Conservation (phyloP, 2,797 vertebrate genomes). For the Nasua narica region DNA sequence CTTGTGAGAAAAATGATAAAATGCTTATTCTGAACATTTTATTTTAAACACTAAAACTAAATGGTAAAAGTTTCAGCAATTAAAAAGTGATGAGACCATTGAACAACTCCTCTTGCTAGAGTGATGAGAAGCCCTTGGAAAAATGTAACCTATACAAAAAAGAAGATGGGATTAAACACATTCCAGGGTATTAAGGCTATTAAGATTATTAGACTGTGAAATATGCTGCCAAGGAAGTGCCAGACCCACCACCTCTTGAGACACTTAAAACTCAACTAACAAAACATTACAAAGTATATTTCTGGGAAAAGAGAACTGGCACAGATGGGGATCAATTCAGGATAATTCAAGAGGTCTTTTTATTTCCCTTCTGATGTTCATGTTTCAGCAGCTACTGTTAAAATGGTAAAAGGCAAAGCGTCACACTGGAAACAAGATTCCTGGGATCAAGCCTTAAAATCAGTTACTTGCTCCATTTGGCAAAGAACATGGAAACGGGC, state of each 20-base stretch:
- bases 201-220: slow-evolving; percentile 69
- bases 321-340: neutral
- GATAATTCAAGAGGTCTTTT: slow-evolving; percentile 12
- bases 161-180: slow-evolving; percentile 57
- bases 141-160: slow-evolving; percentile 61
- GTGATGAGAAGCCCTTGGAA: slow-evolving; percentile 48
- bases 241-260: slow-evolving; percentile 49
- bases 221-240: slow-evolving; percentile 60
- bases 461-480: slow-evolving; percentile 44
- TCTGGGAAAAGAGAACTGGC: slow-evolving; percentile 45
- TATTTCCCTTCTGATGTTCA: neutral
- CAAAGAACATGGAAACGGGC: slow-evolving; percentile 6
- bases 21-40: slow-evolving; percentile 35
- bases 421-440: slow-evolving; percentile 24
- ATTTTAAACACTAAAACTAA: slow-evolving; percentile 42
- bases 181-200: slow-evolving; percentile 60
- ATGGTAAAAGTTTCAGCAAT: slow-evolving; percentile 34
- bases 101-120: neutral
- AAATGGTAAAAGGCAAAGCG: slow-evolving; percentile 38
- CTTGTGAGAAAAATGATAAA: neutral
- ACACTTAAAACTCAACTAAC: slow-evolving; percentile 60
- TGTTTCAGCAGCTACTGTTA: slow-evolving; percentile 33
- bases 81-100: slow-evolving; percentile 35
- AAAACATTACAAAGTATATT: slow-evolving; percentile 61
- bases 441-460: slow-evolving; percentile 25